These are phyloP conservation scores for Calosoma granatense DNA, from an alignment of 1,140 invertebrate genomes.

Conservation along the genomic window DNA sequence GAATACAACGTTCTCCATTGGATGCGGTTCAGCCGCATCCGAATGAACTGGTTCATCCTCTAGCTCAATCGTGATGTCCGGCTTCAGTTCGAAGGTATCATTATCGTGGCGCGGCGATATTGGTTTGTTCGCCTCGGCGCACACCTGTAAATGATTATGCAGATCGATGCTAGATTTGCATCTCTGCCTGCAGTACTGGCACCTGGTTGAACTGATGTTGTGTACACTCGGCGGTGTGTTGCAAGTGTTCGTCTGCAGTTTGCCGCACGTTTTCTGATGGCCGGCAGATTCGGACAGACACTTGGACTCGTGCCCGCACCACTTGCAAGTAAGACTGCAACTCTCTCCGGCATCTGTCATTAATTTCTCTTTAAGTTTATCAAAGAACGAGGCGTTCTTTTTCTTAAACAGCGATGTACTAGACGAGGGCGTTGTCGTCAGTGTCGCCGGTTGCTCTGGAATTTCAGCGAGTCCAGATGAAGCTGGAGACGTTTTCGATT, in stretches of 20 bases:
- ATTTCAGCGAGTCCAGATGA: constrained; percentile 13
- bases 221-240: constrained; percentile 28
- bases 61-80: constrained; percentile 12
- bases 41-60: constrained; percentile 27
- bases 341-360: constrained; percentile 38
- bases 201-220: constrained; percentile 57
- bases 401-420: constrained; percentile 41
- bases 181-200: constrained; percentile 71
- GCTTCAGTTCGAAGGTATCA: constrained; percentile 23
- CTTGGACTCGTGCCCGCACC: constrained; percentile 70
- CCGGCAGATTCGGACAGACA: constrained; percentile 70
- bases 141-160: constrained; percentile 59
- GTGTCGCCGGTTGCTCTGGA: constrained; percentile 32
- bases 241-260: constrained; percentile 33
- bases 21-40: constrained; percentile 42
- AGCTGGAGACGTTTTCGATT: constrained; percentile 14
- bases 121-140: constrained; percentile 41
- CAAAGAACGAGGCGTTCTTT: constrained; percentile 70
- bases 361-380: constrained; percentile 66
- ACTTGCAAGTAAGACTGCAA: constrained; percentile 54
- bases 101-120: constrained; percentile 18
- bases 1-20: constrained; percentile 66
- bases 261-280: constrained; percentile 59
- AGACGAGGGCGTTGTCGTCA: constrained; percentile 30
- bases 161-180: constrained; percentile 74